Base-by-base conservation (phyloP, 2,888 invertebrate genomes). In the Isoperla grammatica region DNA sequence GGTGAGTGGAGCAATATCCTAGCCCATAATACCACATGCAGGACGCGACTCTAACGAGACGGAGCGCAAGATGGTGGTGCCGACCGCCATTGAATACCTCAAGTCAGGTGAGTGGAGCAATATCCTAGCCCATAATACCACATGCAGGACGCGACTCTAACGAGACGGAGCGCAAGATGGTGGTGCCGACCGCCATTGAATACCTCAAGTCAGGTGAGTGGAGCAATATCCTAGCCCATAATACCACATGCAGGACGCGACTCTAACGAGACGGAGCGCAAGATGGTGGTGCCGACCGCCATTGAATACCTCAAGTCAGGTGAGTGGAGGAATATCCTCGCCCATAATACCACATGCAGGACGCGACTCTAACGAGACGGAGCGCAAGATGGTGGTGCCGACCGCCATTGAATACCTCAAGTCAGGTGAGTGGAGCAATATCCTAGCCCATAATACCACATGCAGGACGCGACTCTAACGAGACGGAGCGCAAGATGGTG, bases 101-200 rank as follows among this genome's bases (percentile, higher is more conserved):
- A 79, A 81, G 65, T 78, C 81, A 66, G 84, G 84, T 78, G 69
- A 64, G 57, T 49, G 15, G 11, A 13, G 45, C 3, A 29, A n/a
- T n/a, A n/a, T n/a, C n/a, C n/a, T n/a, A n/a, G n/a, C n/a, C n/a
- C n/a, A n/a, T n/a, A n/a, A n/a, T n/a, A n/a, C n/a, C n/a, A n/a
- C n/a, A n/a, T n/a, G n/a, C n/a, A 61, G 96, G 96, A 11, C 80
- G 82, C 64, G 81, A 84, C 63, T 82, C 86, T 65, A 81, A 84
- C 64, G 76, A 81, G 65, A 82, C 81, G 64, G 87, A 88, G 49
- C 79, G 80, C 67, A 82, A 84, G 65, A 80, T 82, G 65, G 81
- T 86, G 17, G 76, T 86, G 8, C 74, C 81, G 62, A 75, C 84
- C 29, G 90, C 87, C 0, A 72, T 76, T 20, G 79, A 82, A 9